Percentiles rank a stretch among this genome's conserved stretches.
Conservation (phyloP, 1,140 invertebrate genomes). For the Leptoteleia sp. region DNA sequence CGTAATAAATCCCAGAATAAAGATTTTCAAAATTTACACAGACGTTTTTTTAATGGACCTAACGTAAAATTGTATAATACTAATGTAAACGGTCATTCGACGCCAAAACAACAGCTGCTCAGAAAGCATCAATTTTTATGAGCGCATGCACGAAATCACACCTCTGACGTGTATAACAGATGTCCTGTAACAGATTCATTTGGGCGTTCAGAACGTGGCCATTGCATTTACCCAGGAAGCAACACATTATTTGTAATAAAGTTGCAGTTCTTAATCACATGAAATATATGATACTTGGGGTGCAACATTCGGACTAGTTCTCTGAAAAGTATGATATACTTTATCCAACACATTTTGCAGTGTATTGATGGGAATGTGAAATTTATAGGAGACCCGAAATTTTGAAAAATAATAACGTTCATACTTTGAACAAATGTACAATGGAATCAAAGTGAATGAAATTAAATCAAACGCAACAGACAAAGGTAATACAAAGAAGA, state of each 20-base stretch:
- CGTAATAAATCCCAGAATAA: slow-evolving; percentile 1
- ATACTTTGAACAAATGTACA: too few relatives aligned
- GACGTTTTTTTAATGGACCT: slow-evolving; percentile 8
- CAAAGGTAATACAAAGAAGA: too few relatives aligned
- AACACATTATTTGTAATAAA: slow-evolving; percentile 36
- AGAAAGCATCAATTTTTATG: slow-evolving; percentile 31
- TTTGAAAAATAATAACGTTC: too few relatives aligned
- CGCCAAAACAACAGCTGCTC: slow-evolving; percentile 43
- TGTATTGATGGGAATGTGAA: too few relatives aligned
- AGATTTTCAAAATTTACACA: background rate
- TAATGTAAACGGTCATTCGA: slow-evolving; percentile 23
- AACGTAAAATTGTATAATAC: background rate
- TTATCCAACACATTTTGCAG: too few relatives aligned
- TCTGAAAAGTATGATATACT: too few relatives aligned
- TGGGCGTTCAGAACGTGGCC: slow-evolving; percentile 15
- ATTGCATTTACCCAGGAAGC: slow-evolving; percentile 12
- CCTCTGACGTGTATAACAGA: slow-evolving; percentile 45
- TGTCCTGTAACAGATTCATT: slow-evolving; percentile 58
- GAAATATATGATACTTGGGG: too few relatives aligned
- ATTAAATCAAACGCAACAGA: too few relatives aligned
- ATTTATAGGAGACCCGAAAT: too few relatives aligned
- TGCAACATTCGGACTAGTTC: too few relatives aligned
- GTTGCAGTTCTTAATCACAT: slow-evolving; percentile 29
- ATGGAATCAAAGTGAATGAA: too few relatives aligned
- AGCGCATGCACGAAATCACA: slow-evolving; percentile 42